Conservation (phyloP, 92 coral and sea anemone species). For the Zoanthus gigantus region DNA sequence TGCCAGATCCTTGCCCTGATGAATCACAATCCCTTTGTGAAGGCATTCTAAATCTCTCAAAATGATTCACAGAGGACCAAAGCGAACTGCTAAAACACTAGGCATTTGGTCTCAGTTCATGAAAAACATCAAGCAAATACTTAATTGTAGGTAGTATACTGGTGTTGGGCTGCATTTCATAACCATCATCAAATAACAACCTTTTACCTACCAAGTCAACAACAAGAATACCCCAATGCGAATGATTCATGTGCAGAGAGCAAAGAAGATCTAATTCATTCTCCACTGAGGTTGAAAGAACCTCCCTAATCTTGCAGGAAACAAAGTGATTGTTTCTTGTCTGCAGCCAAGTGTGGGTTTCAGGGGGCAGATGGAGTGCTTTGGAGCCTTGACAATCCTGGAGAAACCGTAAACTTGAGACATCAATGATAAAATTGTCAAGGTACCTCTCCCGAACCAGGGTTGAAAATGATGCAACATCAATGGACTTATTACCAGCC, state of each 20-base stretch:
- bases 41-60: constrained; percentile 72
- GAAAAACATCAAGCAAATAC: constrained; percentile 28
- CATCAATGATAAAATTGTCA: constrained; percentile 68
- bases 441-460: constrained; percentile 42
- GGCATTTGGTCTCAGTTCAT: constrained; percentile 10
- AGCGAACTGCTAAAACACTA: constrained; percentile 19
- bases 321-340: constrained; percentile 32
- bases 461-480: neutral
- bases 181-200: constrained; percentile 18
- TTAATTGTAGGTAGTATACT: constrained; percentile 28
- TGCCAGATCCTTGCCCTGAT: constrained; percentile 58
- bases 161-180: neutral
- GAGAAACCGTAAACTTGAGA: constrained; percentile 6
- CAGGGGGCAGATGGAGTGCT: constrained; percentile 46
- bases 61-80: constrained; percentile 39
- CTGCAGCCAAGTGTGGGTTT: constrained; percentile 55
- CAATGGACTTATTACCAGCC: neutral
- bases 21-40: neutral
- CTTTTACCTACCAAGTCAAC: constrained; percentile 28
- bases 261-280: constrained; percentile 36
- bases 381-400: constrained; percentile 15
- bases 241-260: constrained; percentile 57
- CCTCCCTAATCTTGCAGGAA: neutral
- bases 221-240: constrained; percentile 59
- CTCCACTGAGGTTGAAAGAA: neutral